Evolutionary conservation across 2,797 vertebrate species (phyloP).

Genomic region (Danio tinwini): DNA sequence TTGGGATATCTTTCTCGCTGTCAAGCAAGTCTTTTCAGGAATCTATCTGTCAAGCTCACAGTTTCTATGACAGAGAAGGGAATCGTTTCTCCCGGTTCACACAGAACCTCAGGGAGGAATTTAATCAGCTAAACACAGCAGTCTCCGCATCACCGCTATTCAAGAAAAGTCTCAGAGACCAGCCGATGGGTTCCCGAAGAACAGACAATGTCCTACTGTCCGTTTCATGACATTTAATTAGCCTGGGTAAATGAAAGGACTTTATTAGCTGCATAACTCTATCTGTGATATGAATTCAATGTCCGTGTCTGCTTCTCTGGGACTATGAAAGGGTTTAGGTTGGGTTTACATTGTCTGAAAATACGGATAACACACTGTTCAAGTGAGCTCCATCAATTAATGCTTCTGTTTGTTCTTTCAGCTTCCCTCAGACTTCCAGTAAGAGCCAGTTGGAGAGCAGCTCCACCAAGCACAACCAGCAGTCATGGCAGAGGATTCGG

Average conservation of each 20-base stretch:
- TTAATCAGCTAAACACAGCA: constrained; percentile 53
- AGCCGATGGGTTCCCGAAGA: constrained; percentile 10
- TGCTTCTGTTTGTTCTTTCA: constrained; percentile 55
- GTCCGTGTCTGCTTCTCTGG: neutral
- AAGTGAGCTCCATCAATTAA: neutral
- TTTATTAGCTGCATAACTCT: constrained; percentile 39
- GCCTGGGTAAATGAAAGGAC: constrained; percentile 27
- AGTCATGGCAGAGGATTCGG: constrained; percentile 96
- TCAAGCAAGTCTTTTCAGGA: constrained; percentile 51
- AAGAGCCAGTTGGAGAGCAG: constrained; percentile 76
- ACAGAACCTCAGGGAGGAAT: constrained; percentile 57
- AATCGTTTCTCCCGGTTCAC: constrained; percentile 45
- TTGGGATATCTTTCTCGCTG: constrained; percentile 43
- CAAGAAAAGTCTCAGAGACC: constrained; percentile 1
- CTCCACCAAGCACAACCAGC: constrained; percentile 73
- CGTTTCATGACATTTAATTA: constrained; percentile 50
- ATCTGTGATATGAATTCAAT: constrained; percentile 1
- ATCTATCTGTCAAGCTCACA: constrained; percentile 53
- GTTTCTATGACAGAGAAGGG: constrained; percentile 40
- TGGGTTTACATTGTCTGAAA: neutral
- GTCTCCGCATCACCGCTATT: constrained; percentile 40
- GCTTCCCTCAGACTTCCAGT: constrained; percentile 73
- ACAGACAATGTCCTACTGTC: constrained; percentile 14
- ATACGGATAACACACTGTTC: neutral
- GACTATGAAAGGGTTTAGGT: neutral